phyloP scores from a whole-genome alignment of 1,140 invertebrate genomes.

The Zaprionus davidi region DNA sequence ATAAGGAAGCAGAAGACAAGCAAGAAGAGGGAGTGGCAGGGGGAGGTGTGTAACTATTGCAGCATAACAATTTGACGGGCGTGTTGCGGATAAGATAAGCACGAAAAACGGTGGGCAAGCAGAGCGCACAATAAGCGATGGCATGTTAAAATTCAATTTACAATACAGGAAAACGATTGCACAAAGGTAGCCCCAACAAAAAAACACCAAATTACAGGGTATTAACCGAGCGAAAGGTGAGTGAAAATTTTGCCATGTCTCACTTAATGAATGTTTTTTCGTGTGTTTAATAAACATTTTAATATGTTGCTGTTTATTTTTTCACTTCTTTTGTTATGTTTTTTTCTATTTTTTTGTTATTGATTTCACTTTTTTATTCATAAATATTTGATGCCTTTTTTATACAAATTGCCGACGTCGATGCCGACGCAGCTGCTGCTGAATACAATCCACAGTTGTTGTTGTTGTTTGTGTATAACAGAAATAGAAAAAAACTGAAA shows the following conservation, averaged over 20 bases:
- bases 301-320: constrained; percentile 23
- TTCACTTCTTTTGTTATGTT: neutral
- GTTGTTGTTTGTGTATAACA: constrained; percentile 48
- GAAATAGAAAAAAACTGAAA: constrained; percentile 46
- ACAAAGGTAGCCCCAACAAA: constrained; percentile 10
- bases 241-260: constrained; percentile 20
- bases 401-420: constrained; percentile 39
- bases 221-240: constrained; percentile 10
- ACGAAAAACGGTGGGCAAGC: constrained; percentile 5
- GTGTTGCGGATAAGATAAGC: constrained; percentile 75
- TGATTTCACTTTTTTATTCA: constrained; percentile 71
- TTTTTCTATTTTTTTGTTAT: constrained; percentile 59
- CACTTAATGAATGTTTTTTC: constrained; percentile 19
- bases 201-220: constrained; percentile 18
- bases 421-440: constrained; percentile 19
- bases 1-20: constrained; percentile 37
- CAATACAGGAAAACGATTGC: constrained; percentile 5
- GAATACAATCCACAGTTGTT: neutral
- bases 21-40: neutral
- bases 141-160: constrained; percentile 69
- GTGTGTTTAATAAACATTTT: constrained; percentile 36
- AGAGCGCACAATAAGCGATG: constrained; percentile 34
- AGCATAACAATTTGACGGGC: constrained; percentile 56
- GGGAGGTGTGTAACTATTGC: constrained; percentile 30
- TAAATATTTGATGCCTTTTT: constrained; percentile 51